Percentiles rank a stretch among this genome's conserved stretches.
phyloP scores from a whole-genome alignment of 2,888 invertebrate species.

The Eremobia ochroleuca region DNA sequence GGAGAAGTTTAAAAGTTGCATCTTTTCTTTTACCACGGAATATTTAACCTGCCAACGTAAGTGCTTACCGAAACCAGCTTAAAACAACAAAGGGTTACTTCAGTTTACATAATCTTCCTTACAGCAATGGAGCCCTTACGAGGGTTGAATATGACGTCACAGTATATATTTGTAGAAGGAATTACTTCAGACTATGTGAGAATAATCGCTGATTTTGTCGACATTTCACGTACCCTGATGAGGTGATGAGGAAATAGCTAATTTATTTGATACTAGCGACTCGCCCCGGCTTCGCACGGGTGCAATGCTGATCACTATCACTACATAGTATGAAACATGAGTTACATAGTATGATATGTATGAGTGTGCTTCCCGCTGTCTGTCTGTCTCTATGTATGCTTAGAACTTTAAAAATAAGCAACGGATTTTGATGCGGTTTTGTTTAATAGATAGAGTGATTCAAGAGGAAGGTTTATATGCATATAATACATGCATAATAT shows the following conservation, averaged over 20 bases:
- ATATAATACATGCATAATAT: no score
- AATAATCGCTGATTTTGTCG: constrained; percentile 63
- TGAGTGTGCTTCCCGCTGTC: no score
- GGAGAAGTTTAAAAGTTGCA: constrained; percentile 2
- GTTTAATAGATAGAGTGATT: no score
- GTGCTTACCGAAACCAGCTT: constrained; percentile 64
- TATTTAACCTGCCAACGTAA: constrained; percentile 28
- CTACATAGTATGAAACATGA: no score
- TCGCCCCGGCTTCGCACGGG: no score
- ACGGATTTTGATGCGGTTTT: no score
- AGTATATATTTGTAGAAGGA: constrained; percentile 62
- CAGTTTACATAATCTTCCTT: constrained; percentile 69
- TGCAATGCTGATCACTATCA: no score
- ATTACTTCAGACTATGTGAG: constrained; percentile 58
- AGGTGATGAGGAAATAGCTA: constrained; percentile 36
- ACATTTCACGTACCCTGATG: constrained; percentile 62
- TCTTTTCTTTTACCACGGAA: constrained; percentile 5
- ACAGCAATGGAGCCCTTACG: constrained; percentile 54
- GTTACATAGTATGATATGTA: no score
- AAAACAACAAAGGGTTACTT: constrained; percentile 75
- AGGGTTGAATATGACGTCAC: constrained; percentile 60
- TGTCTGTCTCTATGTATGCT: no score
- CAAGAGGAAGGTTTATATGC: no score
- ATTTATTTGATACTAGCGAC: constrained; percentile 6
- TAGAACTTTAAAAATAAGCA: no score